Evolutionary conservation across 2,888 invertebrate species (phyloP).

Genomic region (Yponomeuta evonymella): DNA sequence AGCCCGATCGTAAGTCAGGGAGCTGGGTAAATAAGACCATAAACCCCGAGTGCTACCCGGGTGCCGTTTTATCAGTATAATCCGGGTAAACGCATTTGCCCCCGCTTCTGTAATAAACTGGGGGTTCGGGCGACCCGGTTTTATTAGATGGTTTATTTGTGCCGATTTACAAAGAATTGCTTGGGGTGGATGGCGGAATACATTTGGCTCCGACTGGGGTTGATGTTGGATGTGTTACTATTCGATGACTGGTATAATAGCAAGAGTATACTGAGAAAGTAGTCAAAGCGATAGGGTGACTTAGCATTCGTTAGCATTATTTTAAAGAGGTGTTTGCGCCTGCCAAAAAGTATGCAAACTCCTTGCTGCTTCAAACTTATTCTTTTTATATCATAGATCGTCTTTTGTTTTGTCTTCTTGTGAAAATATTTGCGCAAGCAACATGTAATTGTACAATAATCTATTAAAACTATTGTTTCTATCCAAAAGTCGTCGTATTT

Average conservation of each 20-base stretch:
- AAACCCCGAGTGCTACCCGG: neutral
- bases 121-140: constrained; percentile 20
- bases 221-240: neutral
- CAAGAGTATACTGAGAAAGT: no score
- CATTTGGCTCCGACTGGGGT: neutral
- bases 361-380: no score
- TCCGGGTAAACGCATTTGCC: constrained; percentile 19
- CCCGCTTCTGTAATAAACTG: constrained; percentile 25
- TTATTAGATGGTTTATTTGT: constrained; percentile 25
- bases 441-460: no score
- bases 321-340: no score
- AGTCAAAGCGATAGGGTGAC: no score
- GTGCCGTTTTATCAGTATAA: constrained; percentile 13
- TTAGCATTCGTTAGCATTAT: no score
- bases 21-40: constrained; percentile 12
- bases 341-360: no score
- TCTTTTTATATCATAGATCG: no score
- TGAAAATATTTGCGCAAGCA: no score
- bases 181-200: neutral
- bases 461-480: no score
- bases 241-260: neutral
- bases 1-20: neutral
- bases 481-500: no score
- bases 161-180: constrained; percentile 22
- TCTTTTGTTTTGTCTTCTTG: no score